Base-by-base conservation (phyloP, 2,888 invertebrate genomes). In the Gasteruption jaculator region DNA sequence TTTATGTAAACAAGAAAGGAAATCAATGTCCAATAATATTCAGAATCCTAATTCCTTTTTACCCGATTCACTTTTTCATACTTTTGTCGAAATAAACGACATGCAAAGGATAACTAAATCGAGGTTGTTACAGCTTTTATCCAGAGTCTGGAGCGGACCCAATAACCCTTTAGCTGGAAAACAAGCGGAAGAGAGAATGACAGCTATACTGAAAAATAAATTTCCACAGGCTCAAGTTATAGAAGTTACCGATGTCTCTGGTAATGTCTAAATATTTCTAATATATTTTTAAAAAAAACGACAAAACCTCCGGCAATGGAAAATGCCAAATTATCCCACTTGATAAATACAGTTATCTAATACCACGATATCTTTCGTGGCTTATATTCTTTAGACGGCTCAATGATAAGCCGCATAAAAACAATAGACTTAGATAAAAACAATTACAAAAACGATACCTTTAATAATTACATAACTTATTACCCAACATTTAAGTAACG, bases 181-280 rank as follows among this genome's bases (percentile, higher is more conserved):
- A 52, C 53, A 67, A 38, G 63, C 64, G 14, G 72, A 65, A 50
- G 64, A 69, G 29, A 63, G 72, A 55, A 71, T 78, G 54, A 63
- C 61, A 48, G 50, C 58, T 24, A 70, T 75, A 43, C 59, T 79
- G 38, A 61, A 61, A 43, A 59, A 63, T 34, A 71, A 61, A 44
- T 75, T 85, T 61, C 85, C 85, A 0, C 74, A 77, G 35, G 83
- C 85, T 8, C 76, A 77, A 7, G 71, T 74, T 31, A 76, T 86
- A 40, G 76, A 80, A 60, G 82, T 86, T 1, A 74, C 77, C 43
- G 87, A 87, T 59, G 80, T 85, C 31, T 86, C 86, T 11, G 76
- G 76, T 74, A 61, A 54, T n/a, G n/a, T n/a, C 37, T 61, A 54
- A 49, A 46, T 37, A 34, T 33, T 38, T 30, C 27, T 10, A 15